Evolutionary conservation across 2,113 vertebrate species (phyloP), one percentile per base, ranked within the genome.

Genomic region (Alexandromys fortis): DNA sequence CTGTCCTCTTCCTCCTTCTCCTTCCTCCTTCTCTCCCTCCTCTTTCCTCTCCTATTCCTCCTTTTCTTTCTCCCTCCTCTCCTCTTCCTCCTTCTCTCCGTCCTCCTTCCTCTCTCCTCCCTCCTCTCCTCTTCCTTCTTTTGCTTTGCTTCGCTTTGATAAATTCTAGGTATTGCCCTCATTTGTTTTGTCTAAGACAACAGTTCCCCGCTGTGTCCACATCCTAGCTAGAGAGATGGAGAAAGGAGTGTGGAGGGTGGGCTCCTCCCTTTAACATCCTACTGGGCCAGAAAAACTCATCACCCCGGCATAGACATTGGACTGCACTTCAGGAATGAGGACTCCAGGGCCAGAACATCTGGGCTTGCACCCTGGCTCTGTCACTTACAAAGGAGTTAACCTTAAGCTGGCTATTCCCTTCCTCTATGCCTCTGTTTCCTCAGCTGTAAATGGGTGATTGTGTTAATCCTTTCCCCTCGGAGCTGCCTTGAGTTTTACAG

Each of bases 401-500:
- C 19, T 7, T 76, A 67, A 47, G 38, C n/a, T 89, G 55, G 47
- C 86, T 17, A 81, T 28, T 92, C 47, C 79, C 17, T 55, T 58
- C 45, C 16, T 94, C 16, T 16, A 19, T 75, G 68, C 28, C 38
- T 91, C 30, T 26, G 76, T 81, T 95, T 95, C 58, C 61, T 95
- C 49, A 90, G 72, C 90, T 82, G 2, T 90, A 87, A 94, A 81
- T 45, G 75, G 33, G 30, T 21, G 14, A 58, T 28, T 28, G 68
- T 21, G 78, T n/a, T 42, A 68, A 38, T 33, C 7, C 45, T n/a
- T 19, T 70, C 22, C 8, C 49, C 11, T 61, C 38, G 83, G 55
- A 73, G 55, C 49, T 89, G 63, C 28, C 90, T 45, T 86, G 58
- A 90, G 63, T 58, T 63, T 90, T 95, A 65, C 67, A 42, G 87